A percentile compares a stretch with the other conserved stretches of the same genome.
phyloP scores from a whole-genome alignment of 2,797 vertebrate species.

The Lerista edwardsae region DNA sequence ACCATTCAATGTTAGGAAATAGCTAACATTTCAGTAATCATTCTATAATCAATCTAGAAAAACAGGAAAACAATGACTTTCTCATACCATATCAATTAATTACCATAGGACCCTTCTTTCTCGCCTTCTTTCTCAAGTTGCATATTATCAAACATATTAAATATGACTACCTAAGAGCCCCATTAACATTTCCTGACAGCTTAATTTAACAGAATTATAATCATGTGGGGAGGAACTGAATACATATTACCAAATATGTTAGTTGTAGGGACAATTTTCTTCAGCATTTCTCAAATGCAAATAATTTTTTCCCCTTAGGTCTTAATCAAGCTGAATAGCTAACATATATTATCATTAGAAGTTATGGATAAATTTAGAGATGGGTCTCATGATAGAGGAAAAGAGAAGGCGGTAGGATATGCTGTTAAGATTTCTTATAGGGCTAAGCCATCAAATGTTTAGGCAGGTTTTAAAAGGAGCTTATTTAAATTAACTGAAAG shows the following conservation, averaged over 20 bases:
- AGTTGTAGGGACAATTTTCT: constrained; percentile 30
- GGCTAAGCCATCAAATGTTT: constrained; percentile 7
- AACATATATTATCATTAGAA: constrained; percentile 37
- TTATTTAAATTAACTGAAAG: background rate
- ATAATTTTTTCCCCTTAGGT: constrained; percentile 23
- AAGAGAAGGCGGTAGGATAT: background rate
- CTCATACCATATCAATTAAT: constrained; percentile 13
- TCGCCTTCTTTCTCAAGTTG: background rate
- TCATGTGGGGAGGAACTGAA: constrained; percentile 29
- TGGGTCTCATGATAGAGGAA: constrained; percentile 13
- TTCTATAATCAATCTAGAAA: background rate
- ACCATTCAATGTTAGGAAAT: background rate
- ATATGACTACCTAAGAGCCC: constrained; percentile 18
- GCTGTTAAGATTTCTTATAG: constrained; percentile 14
- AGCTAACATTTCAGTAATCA: background rate
- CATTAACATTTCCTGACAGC: constrained; percentile 36
- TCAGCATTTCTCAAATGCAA: constrained; percentile 34
- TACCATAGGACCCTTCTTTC: constrained; percentile 1
- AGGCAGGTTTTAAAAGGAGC: background rate
- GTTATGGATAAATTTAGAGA: constrained; percentile 42
- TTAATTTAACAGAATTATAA: constrained; percentile 45
- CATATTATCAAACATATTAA: constrained; percentile 31
- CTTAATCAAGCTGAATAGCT: constrained; percentile 50
- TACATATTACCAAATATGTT: constrained; percentile 31
- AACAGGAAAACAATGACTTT: background rate